These are phyloP conservation scores for Tenebrio molitor DNA, from an alignment of 1,140 invertebrate species.

Conservation along the genomic window DNA sequence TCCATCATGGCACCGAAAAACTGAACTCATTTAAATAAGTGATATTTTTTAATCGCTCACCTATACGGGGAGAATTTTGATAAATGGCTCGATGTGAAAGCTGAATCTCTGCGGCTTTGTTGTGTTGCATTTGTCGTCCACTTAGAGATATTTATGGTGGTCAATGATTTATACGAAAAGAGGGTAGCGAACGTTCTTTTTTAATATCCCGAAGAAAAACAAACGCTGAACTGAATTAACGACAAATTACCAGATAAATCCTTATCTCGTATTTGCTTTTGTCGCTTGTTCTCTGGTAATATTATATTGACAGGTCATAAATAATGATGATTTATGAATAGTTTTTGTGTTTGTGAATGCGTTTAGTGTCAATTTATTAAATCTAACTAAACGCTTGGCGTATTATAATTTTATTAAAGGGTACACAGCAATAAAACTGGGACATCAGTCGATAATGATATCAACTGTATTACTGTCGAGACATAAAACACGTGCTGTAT, in stretches of 20 bases:
- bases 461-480: neutral
- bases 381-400: conserved; percentile 3
- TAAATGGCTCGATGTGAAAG: conserved; percentile 50
- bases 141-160: conserved; percentile 61
- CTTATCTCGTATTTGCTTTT: conserved; percentile 48
- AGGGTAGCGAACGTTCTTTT: conserved; percentile 51
- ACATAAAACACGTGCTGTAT: neutral
- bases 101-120: conserved; percentile 47
- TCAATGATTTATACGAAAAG: conserved; percentile 57
- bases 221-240: conserved; percentile 57
- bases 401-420: conserved; percentile 36
- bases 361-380: conserved; percentile 42
- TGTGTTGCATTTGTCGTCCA: conserved; percentile 62
- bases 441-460: conserved; percentile 1
- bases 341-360: conserved; percentile 34
- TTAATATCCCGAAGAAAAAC: conserved; percentile 55
- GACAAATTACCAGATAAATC: conserved; percentile 58
- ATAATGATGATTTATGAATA: conserved; percentile 43
- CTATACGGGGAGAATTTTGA: conserved; percentile 52
- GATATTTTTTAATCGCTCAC: conserved; percentile 58
- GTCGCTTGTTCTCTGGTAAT: conserved; percentile 36
- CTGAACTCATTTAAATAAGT: conserved; percentile 56
- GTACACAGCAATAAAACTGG: neutral
- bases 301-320: conserved; percentile 45
- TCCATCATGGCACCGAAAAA: conserved; percentile 52